phyloP scores from a whole-genome alignment of 2,888 invertebrate species.

The Furcula furcula region DNA sequence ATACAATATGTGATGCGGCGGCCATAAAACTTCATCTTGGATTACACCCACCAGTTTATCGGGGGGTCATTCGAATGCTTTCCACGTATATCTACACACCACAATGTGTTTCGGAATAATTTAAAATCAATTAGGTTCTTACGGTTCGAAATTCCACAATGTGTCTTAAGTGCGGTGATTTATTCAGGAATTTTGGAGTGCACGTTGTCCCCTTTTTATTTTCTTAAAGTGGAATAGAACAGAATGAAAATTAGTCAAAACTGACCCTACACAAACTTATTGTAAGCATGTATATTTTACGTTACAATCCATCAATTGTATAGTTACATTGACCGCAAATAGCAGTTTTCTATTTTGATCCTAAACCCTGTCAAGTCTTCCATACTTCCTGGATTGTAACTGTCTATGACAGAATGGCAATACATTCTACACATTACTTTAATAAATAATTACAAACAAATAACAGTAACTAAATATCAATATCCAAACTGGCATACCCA shows the following conservation, averaged over 20 bases:
- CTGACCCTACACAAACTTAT: too few species aligned
- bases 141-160: conserved; percentile 42
- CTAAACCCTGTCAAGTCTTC: too few species aligned
- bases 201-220: neutral
- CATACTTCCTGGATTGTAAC: too few species aligned
- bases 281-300: too few species aligned
- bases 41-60: conserved; percentile 41
- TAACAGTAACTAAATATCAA: conserved; percentile 21
- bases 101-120: conserved; percentile 49
- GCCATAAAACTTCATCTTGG: conserved; percentile 28
- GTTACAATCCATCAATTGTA: too few species aligned
- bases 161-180: conserved; percentile 28
- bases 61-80: conserved; percentile 43
- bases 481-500: conserved; percentile 38
- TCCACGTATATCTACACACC: conserved; percentile 41
- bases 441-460: conserved; percentile 10
- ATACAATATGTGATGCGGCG: conserved; percentile 15
- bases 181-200: conserved; percentile 14
- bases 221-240: neutral
- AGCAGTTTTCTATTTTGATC: too few species aligned
- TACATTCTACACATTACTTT: conserved; percentile 4
- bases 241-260: too few species aligned
- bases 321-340: too few species aligned
- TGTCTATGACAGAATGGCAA: too few species aligned
- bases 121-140: conserved; percentile 51